Base-by-base conservation (phyloP, 2,113 vertebrate genomes). In the Corythornis vintsioides region DNA sequence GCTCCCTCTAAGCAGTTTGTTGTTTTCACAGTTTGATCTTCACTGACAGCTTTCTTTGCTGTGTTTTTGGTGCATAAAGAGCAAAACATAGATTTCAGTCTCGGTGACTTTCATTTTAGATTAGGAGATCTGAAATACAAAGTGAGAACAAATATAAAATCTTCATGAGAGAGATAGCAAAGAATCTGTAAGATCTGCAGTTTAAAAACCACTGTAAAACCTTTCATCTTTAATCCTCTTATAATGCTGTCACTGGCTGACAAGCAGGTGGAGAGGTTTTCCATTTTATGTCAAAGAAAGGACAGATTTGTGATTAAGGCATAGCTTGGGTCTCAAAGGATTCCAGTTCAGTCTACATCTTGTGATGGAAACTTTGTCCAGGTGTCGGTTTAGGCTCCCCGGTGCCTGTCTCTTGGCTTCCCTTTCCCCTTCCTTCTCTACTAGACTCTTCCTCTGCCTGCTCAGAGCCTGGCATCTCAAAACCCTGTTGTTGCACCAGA, bases 141-240 rank as follows among this genome's bases (percentile, higher is more conserved):
- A 96, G 86, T 66, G 43, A 92, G 84, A 92, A 93, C 86, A 94
- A 94, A 92, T 95, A 86, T 90, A 90, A 94, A 96, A 92, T 94
- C 94, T 96, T 95, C 71, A 92, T 95, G 91, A 96, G 81, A 75
- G 18, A 85, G 50, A 73, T 86, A 90, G 88, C 48, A 75, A 83
- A 85, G 63, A 79, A 89, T 82, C 86, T 92, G 28, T 93, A 87
- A 94, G 71, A 95, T 93, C 77, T 87, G 59, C 71, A 84, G 90
- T 93, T 94, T 91, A 91, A 79, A 94, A 95, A 88, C 47, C 70
- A 75, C 70, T 90, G 56, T 91, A 87, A 92, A 95, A 82, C 52
- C 81, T 93, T 96, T 95, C 78, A 93, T 94, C 86, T 94, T 84
- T 83, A 92, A 96, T 96, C 94, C 63, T 90, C 77, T 93, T 92